These are phyloP conservation scores for Ametastegia equiseti DNA, from an alignment of 2,888 invertebrate species.

Conservation along the genomic window DNA sequence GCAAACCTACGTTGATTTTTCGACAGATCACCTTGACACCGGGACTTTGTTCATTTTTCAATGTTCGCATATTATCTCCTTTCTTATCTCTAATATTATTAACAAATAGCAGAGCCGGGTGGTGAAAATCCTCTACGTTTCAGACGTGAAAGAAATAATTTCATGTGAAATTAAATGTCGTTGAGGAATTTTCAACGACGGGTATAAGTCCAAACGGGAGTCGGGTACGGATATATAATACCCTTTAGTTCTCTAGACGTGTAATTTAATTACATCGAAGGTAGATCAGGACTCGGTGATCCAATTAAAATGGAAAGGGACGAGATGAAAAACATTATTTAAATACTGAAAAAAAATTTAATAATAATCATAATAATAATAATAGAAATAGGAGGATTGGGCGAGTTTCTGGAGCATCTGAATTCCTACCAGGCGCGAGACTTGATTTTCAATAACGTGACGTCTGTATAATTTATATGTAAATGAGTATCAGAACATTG, in stretches of 20 bases:
- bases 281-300: constrained; percentile 44
- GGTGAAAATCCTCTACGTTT: background rate
- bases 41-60: too few species aligned
- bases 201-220: constrained; percentile 37
- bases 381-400: background rate
- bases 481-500: constrained; percentile 61
- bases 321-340: background rate
- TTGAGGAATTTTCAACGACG: background rate
- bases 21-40: too few species aligned
- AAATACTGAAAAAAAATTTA: background rate
- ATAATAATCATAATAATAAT: background rate
- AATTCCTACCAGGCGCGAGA: constrained; percentile 42
- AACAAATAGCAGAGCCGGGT: too few species aligned
- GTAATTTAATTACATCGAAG: constrained; percentile 29
- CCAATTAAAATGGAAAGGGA: constrained; percentile 33
- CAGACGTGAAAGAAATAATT: background rate
- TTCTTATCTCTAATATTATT: too few species aligned
- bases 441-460: constrained; percentile 54
- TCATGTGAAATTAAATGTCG: background rate
- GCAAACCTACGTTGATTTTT: too few species aligned
- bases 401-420: background rate
- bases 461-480: constrained; percentile 59
- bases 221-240: constrained; percentile 6
- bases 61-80: too few species aligned
- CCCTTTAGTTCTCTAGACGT: constrained; percentile 14